phyloP scores from a whole-genome alignment of 2,797 vertebrate genomes.

The Crenuchus spilurus region DNA sequence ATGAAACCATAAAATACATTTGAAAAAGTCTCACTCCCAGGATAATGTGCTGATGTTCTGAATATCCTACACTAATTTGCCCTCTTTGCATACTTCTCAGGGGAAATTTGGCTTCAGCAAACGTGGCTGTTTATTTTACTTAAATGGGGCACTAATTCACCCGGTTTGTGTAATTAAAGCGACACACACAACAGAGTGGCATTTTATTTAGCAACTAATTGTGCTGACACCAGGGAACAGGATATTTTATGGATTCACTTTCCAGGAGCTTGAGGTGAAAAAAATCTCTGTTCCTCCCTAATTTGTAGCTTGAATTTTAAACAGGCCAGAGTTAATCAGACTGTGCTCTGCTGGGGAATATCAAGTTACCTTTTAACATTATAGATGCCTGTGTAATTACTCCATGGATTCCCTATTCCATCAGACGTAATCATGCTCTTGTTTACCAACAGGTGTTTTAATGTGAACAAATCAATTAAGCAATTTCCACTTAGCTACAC shows the following conservation, averaged over 20 bases:
- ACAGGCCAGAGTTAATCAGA: constrained; percentile 95
- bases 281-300: constrained; percentile 90
- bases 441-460: constrained; percentile 95
- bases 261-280: constrained; percentile 80
- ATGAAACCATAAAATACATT: constrained; percentile 10
- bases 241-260: constrained; percentile 92
- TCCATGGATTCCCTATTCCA: constrained; percentile 84
- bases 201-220: constrained; percentile 99
- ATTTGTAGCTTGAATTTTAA: constrained; percentile 96
- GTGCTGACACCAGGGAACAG: constrained; percentile 91
- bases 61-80: constrained; percentile 68
- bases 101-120: constrained; percentile 80
- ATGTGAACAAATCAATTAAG: constrained; percentile 70
- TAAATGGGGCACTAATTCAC: constrained; percentile 90
- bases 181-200: constrained; percentile 87
- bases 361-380: constrained; percentile 95
- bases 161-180: constrained; percentile 94
- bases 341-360: constrained; percentile 89
- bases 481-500: constrained; percentile 41
- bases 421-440: constrained; percentile 88
- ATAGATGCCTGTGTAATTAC: constrained; percentile 95
- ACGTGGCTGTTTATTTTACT: constrained; percentile 90
- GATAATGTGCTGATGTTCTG: constrained; percentile 60
- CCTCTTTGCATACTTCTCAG: constrained; percentile 68
- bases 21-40: constrained; percentile 18